Conservation (phyloP, 2,888 invertebrate genomes). For the Galerucella nymphaeae region DNA sequence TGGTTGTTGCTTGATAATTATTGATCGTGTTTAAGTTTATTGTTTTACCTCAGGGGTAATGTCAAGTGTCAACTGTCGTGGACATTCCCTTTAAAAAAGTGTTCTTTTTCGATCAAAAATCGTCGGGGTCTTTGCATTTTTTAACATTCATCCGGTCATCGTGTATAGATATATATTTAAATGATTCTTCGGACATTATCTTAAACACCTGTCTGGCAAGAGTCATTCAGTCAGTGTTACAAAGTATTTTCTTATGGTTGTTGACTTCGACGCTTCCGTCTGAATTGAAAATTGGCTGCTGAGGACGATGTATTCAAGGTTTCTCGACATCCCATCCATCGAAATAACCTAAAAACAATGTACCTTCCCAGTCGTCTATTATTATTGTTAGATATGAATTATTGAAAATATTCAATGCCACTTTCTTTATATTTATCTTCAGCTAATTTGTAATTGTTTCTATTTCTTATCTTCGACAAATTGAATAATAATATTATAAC, state of each 20-base stretch:
- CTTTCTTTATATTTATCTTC: too few relatives aligned
- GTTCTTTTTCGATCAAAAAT: too few relatives aligned
- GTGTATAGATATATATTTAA: neutral
- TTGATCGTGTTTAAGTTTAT: too few relatives aligned
- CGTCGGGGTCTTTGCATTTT: too few relatives aligned
- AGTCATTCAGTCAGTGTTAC: constrained; percentile 29
- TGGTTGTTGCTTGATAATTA: too few relatives aligned
- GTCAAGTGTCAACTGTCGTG: too few relatives aligned
- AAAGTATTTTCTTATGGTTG: constrained; percentile 42
- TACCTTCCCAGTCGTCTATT: neutral
- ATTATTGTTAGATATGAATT: neutral
- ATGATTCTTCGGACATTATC: neutral
- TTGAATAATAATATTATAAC: too few relatives aligned
- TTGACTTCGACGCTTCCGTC: constrained; percentile 43
- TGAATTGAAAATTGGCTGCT: constrained; percentile 21
- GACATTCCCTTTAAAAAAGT: too few relatives aligned
- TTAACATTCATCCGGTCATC: neutral
- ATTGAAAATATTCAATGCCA: neutral
- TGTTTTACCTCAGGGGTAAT: too few relatives aligned
- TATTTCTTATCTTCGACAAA: too few relatives aligned
- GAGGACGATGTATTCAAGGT: constrained; percentile 3
- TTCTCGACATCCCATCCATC: neutral
- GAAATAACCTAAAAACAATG: neutral
- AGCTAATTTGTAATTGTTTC: too few relatives aligned
- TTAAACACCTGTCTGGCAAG: constrained; percentile 43